Evolutionary conservation across 2,797 vertebrate genomes (phyloP), one percentile per base, ranked within the genome.

Genomic region (Gallinago nigripennis): DNA sequence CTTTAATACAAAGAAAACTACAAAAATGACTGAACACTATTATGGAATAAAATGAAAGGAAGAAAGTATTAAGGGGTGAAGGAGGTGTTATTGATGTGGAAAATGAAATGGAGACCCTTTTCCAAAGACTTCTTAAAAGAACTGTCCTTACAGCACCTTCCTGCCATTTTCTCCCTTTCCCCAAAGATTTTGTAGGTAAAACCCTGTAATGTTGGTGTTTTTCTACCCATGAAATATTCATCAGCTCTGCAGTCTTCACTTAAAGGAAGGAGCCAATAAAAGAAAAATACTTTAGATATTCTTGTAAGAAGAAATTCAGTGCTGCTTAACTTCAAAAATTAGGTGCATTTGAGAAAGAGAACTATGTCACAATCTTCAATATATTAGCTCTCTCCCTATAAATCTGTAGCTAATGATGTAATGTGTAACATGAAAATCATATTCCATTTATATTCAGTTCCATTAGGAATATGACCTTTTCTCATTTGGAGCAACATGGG

Each of bases 341-440:
- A 97, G 96, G 96, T 97, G 91, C 24, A 28, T 97, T 97, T 79
- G 70, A 94, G 72, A 92, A 88, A 88, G 43, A 90, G 61, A 61
- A 35, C 45, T 84, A 41, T 97, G 96, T 96, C 96, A 97, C 80
- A 96, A 90, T 97, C 96, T 96, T 96, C 96, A 97, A 97, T 95
- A 92, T 96, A 95, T 97, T 96, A 97, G 95, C 94, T 96, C 87
- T 97, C 95, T 98, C 91, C 86, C 83, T 91, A 92, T 92, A 96
- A 94, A 96, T 94, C 93, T 97, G 88, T 81, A 96, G 95, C 94
- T 98, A 97, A 97, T 97, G 97, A 97, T 97, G 96, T 96, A 97
- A 97, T 94, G 75, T 95, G 87, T 96, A 97, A 97, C 90, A 91
- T 94, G 91, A 91, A 96, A 96, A 96, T 94, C 86, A 70, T 66